Percentiles rank a stretch among this genome's conserved stretches.
phyloP scores from a whole-genome alignment of 2,113 vertebrate species.

The Gallinago media region DNA sequence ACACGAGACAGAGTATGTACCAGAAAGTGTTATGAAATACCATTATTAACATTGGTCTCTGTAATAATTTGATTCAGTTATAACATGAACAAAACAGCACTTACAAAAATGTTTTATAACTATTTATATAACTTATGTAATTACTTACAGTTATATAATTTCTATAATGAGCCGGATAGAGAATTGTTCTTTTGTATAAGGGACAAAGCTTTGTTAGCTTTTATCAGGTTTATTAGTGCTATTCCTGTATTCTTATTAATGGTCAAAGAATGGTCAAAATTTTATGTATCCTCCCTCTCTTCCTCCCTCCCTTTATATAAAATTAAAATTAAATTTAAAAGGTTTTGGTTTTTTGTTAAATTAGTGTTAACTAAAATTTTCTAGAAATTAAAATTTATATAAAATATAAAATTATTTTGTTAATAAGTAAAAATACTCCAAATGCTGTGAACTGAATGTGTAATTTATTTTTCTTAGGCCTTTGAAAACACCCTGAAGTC shows the following conservation, averaged over 20 bases:
- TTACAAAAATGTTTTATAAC: not conserved
- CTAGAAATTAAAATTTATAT: not conserved
- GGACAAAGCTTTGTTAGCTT: not conserved
- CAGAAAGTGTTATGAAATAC: not conserved
- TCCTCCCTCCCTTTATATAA: not conserved
- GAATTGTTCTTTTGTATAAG: not conserved
- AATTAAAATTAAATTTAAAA: not conserved
- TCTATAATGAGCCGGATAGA: not conserved
- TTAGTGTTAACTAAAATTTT: not conserved
- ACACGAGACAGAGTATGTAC: conserved; percentile 93
- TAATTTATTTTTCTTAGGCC: conserved; percentile 78
- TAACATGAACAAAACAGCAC: not conserved
- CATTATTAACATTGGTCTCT: not conserved
- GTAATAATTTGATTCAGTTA: not conserved
- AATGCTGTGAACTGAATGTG: not conserved
- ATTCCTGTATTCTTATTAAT: not conserved
- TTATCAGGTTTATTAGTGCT: not conserved
- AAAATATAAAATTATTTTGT: not conserved
- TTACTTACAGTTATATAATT: not conserved
- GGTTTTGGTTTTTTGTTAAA: not conserved
- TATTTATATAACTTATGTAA: not conserved
- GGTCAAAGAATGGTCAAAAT: not conserved
- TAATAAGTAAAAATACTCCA: not conserved
- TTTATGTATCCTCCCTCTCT: not conserved
- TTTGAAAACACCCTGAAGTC: conserved; percentile 98